phyloP scores from a whole-genome alignment of 2,888 invertebrate genomes.

The Sminthurinus aureus region DNA sequence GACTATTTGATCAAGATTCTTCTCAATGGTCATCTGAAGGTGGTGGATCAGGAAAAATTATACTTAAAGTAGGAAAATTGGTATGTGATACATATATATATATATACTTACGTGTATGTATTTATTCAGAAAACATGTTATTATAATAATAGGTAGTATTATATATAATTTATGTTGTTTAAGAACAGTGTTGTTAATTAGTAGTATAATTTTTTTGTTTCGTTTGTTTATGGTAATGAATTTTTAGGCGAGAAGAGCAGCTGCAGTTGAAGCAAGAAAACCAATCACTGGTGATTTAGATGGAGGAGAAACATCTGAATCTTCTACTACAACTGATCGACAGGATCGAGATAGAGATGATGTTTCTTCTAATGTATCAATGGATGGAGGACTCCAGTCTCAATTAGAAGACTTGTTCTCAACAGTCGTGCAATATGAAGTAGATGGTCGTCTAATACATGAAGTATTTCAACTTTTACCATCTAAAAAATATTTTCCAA shows the following conservation, averaged over 20 bases:
- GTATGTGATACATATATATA: conserved; percentile 60
- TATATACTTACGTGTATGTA: neutral
- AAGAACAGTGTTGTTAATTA: no score
- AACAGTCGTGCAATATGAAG: conserved; percentile 85
- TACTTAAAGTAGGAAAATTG: conserved; percentile 67
- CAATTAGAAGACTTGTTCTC: conserved; percentile 89
- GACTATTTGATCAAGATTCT: conserved; percentile 62
- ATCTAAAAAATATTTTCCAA: conserved; percentile 90
- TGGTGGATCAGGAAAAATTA: conserved; percentile 67
- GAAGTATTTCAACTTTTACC: conserved; percentile 90
- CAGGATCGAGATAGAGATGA: conserved; percentile 68
- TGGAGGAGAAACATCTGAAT: conserved; percentile 72
- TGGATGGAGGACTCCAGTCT: conserved; percentile 62
- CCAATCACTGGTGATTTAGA: conserved; percentile 65
- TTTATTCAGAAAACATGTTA: no score
- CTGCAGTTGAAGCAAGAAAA: conserved; percentile 62
- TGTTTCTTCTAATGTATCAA: conserved; percentile 55
- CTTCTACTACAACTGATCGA: conserved; percentile 74
- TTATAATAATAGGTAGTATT: no score
- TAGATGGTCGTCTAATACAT: conserved; percentile 81
- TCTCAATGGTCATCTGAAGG: conserved; percentile 61
- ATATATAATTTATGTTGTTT: no score
- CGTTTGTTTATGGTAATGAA: neutral
- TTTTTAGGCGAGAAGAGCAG: conserved; percentile 60
- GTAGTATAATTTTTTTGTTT: conserved; percentile 10